Base-by-base conservation (phyloP, 2,113 vertebrate species). In the Synchiropus splendidus region DNA sequence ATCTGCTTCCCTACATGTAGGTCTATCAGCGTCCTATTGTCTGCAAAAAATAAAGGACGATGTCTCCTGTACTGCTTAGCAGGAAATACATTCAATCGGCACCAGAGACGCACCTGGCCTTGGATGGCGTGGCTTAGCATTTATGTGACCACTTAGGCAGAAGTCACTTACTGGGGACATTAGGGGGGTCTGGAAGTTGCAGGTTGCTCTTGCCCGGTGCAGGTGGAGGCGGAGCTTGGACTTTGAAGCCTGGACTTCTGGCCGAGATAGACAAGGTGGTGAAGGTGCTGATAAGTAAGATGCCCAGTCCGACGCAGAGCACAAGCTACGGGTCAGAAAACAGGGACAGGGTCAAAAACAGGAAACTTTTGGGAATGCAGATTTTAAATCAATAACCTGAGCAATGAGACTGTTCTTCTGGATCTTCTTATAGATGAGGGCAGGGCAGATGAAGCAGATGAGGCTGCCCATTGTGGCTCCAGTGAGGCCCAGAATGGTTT, bases 391-490 rank as follows among this genome's bases (percentile, higher is more conserved):
- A 73, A 59, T 62, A n/a, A 96, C 95, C 92, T 94, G 93, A 51
- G 95, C 87, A 12, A 86, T 75, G 35, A 94, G 55, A 0, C 83
- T 66, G 14, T 80, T 92, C 83, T 90, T 94, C 81, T 97, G 92
- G 75, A 92, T 87, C 71, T 92, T 96, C 75, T 67, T 91, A 79
- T 91, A 91, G 83, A 99, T 97, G 48, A 99, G 90, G 54, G 95
- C 94, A 0, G 95, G 95, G 70, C 94, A 98, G 72, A 99, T 87
- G 65, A 99, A 99, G 75, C 94, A 99, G 82, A 99, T 99, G 65
- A 99, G 87, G 72, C 92, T 98, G 27, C 95, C 95, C 92, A 93
- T 98, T 1, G 92, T 99, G 2, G 95, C 95, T 37, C 95, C 95
- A 1, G 94, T 99, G 58, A 97, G 84, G 56, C 92, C 94, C 64